Percentiles rank a stretch among this genome's conserved stretches.
These are phyloP conservation scores for Nesospiza acunhae DNA, from an alignment of 2,113 vertebrate species.

Conservation along the genomic window DNA sequence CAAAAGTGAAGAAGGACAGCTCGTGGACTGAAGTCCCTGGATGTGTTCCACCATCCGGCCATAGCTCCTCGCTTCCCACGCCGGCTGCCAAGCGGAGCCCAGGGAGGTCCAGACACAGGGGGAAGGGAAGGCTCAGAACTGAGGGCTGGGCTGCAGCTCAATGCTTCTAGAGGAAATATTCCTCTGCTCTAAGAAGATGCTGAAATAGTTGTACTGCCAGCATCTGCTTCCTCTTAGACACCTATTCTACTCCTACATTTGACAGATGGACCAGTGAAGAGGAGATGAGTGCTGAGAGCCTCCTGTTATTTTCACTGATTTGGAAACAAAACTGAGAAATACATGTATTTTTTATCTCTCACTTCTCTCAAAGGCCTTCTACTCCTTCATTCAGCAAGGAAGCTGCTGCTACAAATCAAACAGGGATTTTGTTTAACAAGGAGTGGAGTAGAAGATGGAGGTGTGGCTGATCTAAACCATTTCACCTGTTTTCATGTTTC, in stretches of 20 bases:
- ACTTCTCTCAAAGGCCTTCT: neutral
- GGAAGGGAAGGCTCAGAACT: neutral
- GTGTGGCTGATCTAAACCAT: neutral
- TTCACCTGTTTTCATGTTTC: neutral
- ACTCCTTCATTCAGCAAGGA: constrained; percentile 27
- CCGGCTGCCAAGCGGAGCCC: constrained; percentile 26
- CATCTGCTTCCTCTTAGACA: constrained; percentile 20
- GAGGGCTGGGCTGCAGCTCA: neutral
- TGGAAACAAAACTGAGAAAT: constrained; percentile 30
- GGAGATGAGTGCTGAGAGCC: neutral
- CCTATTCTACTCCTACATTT: constrained; percentile 1
- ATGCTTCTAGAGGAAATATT: neutral
- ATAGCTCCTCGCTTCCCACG: constrained; percentile 32
- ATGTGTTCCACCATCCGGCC: constrained; percentile 45
- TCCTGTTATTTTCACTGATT: neutral
- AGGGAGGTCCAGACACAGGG: neutral
- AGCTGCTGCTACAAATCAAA: neutral
- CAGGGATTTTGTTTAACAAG: neutral
- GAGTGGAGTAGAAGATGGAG: neutral
- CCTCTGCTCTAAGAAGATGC: neutral
- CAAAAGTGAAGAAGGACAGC: neutral
- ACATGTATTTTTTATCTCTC: neutral
- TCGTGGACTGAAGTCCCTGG: neutral
- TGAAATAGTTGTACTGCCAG: neutral
- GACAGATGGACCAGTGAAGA: neutral